These are phyloP conservation scores for Micronisus gabar DNA, from an alignment of 2,113 vertebrate species.

Conservation along the genomic window DNA sequence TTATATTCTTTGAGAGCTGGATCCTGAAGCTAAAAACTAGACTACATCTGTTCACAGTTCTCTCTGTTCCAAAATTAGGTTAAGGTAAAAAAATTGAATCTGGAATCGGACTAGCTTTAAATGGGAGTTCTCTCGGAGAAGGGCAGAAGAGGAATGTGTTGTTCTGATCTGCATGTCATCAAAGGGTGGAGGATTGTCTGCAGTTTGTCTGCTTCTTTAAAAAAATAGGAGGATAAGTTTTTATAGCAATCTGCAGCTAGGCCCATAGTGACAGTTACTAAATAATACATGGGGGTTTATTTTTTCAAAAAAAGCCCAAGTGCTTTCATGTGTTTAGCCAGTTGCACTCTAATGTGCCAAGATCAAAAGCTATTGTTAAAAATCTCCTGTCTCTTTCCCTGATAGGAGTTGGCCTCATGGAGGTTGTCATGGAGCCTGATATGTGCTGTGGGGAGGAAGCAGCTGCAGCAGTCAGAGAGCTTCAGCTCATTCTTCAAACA, in stretches of 20 bases:
- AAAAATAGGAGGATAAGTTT: not conserved
- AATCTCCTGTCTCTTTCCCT: slow-evolving; percentile 22
- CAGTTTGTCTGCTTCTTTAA: not conserved
- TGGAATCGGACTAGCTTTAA: not conserved
- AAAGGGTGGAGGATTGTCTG: not conserved
- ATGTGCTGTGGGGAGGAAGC: slow-evolving; percentile 95
- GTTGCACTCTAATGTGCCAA: not conserved
- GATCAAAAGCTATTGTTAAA: slow-evolving; percentile 5
- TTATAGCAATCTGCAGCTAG: not conserved
- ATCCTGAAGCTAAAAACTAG: not conserved
- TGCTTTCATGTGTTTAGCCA: not conserved
- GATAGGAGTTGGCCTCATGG: slow-evolving; percentile 93
- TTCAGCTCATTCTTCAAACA: slow-evolving; percentile 93
- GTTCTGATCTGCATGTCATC: not conserved
- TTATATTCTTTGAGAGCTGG: not conserved
- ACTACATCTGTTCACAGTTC: not conserved
- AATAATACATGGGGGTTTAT: not conserved
- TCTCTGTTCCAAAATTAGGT: not conserved
- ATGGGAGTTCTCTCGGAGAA: not conserved
- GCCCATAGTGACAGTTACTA: not conserved
- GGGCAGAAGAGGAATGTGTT: not conserved
- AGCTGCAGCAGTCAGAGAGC: slow-evolving; percentile 88
- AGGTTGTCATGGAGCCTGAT: slow-evolving; percentile 98
- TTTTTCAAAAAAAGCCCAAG: not conserved
- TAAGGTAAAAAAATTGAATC: not conserved